Base-by-base conservation (phyloP, 2,797 vertebrate species). In the Anableps anableps region DNA sequence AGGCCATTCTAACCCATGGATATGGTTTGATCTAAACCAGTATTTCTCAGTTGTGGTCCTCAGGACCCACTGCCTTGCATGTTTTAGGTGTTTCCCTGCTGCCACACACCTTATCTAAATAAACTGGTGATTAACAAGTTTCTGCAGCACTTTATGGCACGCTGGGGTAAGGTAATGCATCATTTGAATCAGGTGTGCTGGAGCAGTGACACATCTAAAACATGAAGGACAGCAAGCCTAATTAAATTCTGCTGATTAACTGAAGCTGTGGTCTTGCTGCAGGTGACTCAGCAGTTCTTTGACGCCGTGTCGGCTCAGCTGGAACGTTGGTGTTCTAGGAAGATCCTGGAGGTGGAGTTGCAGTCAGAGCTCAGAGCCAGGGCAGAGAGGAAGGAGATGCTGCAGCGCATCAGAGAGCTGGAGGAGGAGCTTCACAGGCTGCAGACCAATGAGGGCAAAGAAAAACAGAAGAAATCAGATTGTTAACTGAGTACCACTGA, bases 251-350 rank as follows among this genome's bases (percentile, higher is more conserved):
- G 21, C 23, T 26, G 29, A 38, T 26, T 36, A 26, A n/a, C 2
- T 76, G 31, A 45, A 43, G 29, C 36, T 66, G 31, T 83, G 41
- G 2, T 4, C 21, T n/a, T 21, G 2, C 17, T 45, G 3, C 55
- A 94, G 91, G 91, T 91, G 64, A 97, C 97, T 0, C 97, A 97
- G 92, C 96, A 95, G 75, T 98, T 98, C 91, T 98, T 98, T n/a
- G 97, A 98, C 90, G 96, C 96, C 0, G 96, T 99, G 38, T 97
- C 97, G 6, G 92, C 94, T 0, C 97, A 98, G 93, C 93, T 98
- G 96, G 97, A 98, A 89, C 95, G 95, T 78, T 98, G 98, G 98
- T 98, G 98, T 0, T 95, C 97, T 62, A 96, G 96, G 77, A 98
- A 97, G 92, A 94, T 97, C 19, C 91, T 94, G 74, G 97, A 97